Percentiles rank a stretch among this genome's conserved stretches.
Evolutionary conservation across 2,888 invertebrate genomes (phyloP).

Genomic region (Oscheius myriophilus): DNA sequence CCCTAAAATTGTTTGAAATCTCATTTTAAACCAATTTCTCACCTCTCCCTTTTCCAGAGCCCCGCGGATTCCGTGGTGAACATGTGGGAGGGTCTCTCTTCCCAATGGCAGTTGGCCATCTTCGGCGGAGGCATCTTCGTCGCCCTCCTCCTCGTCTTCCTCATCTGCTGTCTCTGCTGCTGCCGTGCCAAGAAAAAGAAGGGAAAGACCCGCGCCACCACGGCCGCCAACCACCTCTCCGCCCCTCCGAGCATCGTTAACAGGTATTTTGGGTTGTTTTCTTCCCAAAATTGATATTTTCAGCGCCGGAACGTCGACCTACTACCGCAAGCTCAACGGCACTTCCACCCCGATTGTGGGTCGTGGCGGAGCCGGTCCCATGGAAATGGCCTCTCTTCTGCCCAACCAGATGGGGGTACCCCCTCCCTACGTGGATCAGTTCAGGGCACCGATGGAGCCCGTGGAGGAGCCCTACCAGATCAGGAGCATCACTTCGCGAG

Average conservation of each 20-base stretch:
- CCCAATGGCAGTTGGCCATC: constrained; percentile 59
- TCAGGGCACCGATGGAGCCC: constrained; percentile 72
- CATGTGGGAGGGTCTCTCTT: constrained; percentile 60
- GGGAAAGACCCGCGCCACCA: constrained; percentile 30
- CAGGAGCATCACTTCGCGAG: constrained; percentile 54
- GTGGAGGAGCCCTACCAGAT: constrained; percentile 74
- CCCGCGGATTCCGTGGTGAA: constrained; percentile 40
- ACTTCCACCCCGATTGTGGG: constrained; percentile 60
- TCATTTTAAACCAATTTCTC: too few relatives aligned
- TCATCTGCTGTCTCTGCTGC: constrained; percentile 66
- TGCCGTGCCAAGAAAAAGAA: constrained; percentile 59
- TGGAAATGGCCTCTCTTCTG: constrained; percentile 57
- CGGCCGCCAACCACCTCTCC: constrained; percentile 31
- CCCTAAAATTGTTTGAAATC: too few relatives aligned
- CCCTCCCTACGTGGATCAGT: constrained; percentile 76
- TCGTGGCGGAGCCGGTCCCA: constrained; percentile 69
- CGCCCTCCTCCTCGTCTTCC: constrained; percentile 56
- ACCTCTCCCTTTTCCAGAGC: too few relatives aligned
- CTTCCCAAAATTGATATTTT: constrained; percentile 8
- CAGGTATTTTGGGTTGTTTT: constrained; percentile 26
- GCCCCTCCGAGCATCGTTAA: constrained; percentile 45
- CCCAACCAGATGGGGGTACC: constrained; percentile 77
- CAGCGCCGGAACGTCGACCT: constrained; percentile 58
- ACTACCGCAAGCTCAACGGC: constrained; percentile 84
- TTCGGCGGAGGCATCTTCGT: constrained; percentile 60